Evolutionary conservation across 2,797 vertebrate genomes (phyloP), one percentile per base, ranked within the genome.

Genomic region (Coregonus sp.): DNA sequence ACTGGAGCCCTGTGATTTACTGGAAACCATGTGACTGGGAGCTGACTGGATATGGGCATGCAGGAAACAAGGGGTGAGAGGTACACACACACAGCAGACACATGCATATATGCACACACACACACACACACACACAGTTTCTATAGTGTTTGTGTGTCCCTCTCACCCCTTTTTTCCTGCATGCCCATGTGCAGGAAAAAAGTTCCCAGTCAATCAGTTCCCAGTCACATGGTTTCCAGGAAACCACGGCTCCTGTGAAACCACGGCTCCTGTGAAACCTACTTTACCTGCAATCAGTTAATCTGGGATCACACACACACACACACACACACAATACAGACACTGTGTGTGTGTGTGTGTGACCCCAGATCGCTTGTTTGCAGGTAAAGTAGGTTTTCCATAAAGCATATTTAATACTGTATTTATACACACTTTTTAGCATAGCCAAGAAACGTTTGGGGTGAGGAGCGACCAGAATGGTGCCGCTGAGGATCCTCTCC

Each of bases 11-110:
- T 50, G 47, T 40, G 70, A 63, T 78, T 86, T 88, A 65, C 29
- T 75, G 75, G 78, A 90, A 89, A 86, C 15, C 87, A 89, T 79
- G 87, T 90, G 87, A 92, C 74, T 50, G 54, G 2, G 2, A 56
- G 40, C 54, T 25, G 35, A 1, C 77, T 83, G 47, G 78, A 81
- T 86, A 76, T 78, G 68, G 72, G 74, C 75, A 76, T 51, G 31
- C 4, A 76, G 77, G 54, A 85, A 75, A 68, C 33, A 54, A n/a
- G 70, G n/a, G 18, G 29, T 25, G n/a, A 15, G 40, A 11, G 9
- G 2, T 33, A 56, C 25, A 56, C 66, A 63, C 56, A 9, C 40
- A 47, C 40, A 11, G 7, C 40, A 47, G 9, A 67, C 40, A 63
- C 20, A 65, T 47, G 40, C 40, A 47, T 47, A 40, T 2, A 40